Evolutionary conservation across 2,888 invertebrate genomes (phyloP), one percentile per base, ranked within the genome.

Genomic region (Campoplex nolae): DNA sequence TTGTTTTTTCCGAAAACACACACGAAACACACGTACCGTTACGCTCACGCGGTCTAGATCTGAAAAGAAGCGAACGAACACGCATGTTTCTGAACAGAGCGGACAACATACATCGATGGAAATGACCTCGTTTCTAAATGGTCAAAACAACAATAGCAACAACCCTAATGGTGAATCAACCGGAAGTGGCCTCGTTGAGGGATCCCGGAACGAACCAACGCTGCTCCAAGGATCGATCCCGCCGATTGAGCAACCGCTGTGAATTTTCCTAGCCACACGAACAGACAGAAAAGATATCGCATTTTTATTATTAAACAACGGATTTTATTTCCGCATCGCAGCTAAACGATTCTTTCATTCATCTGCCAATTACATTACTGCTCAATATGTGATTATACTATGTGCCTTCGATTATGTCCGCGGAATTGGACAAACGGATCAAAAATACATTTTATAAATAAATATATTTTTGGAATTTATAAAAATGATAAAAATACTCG

Each of bases 61-160:
- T 93, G 93, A 94, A 89, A 93, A 93, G 93, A 94, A 94, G 93
- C 93, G 93, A 94, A 93, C 93, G 94, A 93, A 94, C 93, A 93
- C 93, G 93, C 93, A 94, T 94, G 93, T 94, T 94, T 94, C 93
- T 94, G 91, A 94, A 94, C 93, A 94, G 94, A 94, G 93, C 93
- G 94, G 94, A 90, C 94, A 94, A 91, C 93, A 94, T 89, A 91
- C 94, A 85, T 91, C 94, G 88, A 94, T 94, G 94, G 94, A 94
- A 93, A 94, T 94, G 94, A 93, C 94, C 82, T 94, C 94, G 90
- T 94, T 94, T 92, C 92, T 94, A 81, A 94, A 94, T 91, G 94
- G 94, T 68, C 94, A 94, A 90, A 94, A 94, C 93, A 94, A 94
- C 93, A 94, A 94, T 90, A 93, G 92, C 91, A 93, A 90, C 90